Evolutionary conservation across 1,140 invertebrate species (phyloP), one percentile per base, ranked within the genome.

Genomic region (Homalodisca vitripennis): DNA sequence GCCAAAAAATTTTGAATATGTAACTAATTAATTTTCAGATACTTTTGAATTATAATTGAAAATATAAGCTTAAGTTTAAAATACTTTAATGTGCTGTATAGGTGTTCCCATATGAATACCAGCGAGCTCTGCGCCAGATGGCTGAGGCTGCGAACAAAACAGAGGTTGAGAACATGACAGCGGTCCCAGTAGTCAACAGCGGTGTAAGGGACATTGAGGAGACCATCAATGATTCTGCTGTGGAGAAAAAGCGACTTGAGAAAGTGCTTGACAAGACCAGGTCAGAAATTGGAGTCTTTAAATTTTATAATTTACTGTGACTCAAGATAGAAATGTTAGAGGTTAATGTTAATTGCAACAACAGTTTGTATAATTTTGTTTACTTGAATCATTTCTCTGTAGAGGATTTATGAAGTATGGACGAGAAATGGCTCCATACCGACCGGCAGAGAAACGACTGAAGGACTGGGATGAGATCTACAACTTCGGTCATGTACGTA

Each of bases 391-490:
- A n/a, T n/a, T n/a, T n/a, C n/a, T n/a, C n/a, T 77, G 6, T 69
- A 89, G 91, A 73, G 97, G 97, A 53, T 99, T 99, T 81, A 91
- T 98, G 75, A 99, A 98, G 77, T 99, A 99, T 82, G 88, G 89
- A 66, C 84, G 98, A 62, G 93, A 98, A 76, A 91, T 88, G 2
- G 84, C 86, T 0, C 82, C 91, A 69, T 99, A 99, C 81, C 86
- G 96, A 31, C 84, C 90, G 17, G 89, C 90, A 0, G 89, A 90
- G 48, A 89, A 92, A 68, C 86, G 98, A 2, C 76, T 94, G 62
- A 89, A 95, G 70, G 97, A 99, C 79, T 99, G 97, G 97, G 88
- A 96, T 72, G 98, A 99, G 83, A 95, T 98, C 73, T 98, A 96
- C 79, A 92, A 97, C 78, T 92, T 92, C 74, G 81, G 84, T 55